Percentiles rank a stretch among this genome's conserved stretches.
Evolutionary conservation across 2,113 vertebrate genomes (phyloP).

Genomic region (Nothobranchius furzeri): DNA sequence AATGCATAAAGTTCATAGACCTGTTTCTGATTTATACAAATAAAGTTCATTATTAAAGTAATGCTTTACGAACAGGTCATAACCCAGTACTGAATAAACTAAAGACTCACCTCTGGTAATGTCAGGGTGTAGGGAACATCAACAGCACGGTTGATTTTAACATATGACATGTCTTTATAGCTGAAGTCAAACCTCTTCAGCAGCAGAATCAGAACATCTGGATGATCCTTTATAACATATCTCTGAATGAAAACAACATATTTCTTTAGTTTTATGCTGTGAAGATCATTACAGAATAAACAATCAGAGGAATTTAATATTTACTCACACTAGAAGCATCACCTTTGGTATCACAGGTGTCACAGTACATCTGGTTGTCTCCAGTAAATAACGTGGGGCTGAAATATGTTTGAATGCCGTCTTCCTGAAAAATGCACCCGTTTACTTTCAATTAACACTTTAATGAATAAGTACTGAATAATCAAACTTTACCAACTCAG

Average conservation of each 20-base stretch:
- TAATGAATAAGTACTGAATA: too few relatives aligned
- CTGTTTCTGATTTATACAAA: not conserved
- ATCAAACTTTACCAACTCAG: too few relatives aligned
- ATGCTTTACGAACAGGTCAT: not conserved
- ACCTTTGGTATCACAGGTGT: constrained; percentile 41
- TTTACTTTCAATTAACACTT: too few relatives aligned
- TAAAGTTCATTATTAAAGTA: not conserved
- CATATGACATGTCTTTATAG: constrained; percentile 40
- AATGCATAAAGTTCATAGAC: constrained; percentile 1
- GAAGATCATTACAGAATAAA: too few relatives aligned
- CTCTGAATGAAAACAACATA: constrained; percentile 20
- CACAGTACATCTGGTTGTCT: constrained; percentile 72
- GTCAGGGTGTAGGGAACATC: constrained; percentile 42
- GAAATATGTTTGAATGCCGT: constrained; percentile 53
- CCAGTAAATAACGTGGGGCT: constrained; percentile 9
- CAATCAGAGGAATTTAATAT: not conserved
- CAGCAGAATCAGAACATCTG: constrained; percentile 67
- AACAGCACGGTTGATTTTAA: constrained; percentile 55
- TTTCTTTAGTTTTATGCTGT: not conserved
- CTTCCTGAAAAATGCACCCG: constrained; percentile 28
- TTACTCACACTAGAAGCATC: constrained; percentile 66
- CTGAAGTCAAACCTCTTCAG: constrained; percentile 71
- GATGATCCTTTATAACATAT: constrained; percentile 41
- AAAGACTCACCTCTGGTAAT: constrained; percentile 1
- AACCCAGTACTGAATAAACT: not conserved